Evolutionary conservation across 2,113 vertebrate genomes (phyloP).

Genomic region (Conger conger): DNA sequence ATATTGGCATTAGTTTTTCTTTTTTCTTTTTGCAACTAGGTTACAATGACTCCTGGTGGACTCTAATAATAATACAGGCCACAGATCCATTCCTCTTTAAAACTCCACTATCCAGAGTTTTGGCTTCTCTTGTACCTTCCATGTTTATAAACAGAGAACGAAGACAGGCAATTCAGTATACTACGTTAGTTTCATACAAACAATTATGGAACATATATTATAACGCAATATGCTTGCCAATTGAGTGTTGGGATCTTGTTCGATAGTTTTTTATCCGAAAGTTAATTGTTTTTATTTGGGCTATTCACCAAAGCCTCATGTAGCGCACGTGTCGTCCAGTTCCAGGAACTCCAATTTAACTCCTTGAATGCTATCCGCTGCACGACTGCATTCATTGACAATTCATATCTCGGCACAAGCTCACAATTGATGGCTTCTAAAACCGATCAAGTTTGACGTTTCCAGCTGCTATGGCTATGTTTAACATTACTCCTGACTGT

Average conservation of each 20-base stretch:
- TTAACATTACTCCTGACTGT: no score
- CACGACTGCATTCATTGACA: background rate
- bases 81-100: background rate
- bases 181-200: background rate
- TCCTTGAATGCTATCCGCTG: conserved; percentile 18
- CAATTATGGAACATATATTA: background rate
- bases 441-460: no score
- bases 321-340: conserved; percentile 57
- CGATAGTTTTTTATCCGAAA: background rate
- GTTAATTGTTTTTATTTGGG: background rate
- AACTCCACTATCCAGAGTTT: conserved; percentile 64
- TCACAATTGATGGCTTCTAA: no score
- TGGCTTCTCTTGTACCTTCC: conserved; percentile 68
- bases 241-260: no score
- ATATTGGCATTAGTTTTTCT: no score
- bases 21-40: no score
- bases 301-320: conserved; percentile 47
- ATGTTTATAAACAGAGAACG: conserved; percentile 75
- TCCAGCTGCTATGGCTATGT: no score
- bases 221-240: background rate
- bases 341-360: conserved; percentile 57
- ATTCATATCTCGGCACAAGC: no score
- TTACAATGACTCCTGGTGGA: conserved; percentile 16
- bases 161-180: conserved; percentile 31
- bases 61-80: background rate